Evolutionary conservation across 2,888 invertebrate genomes (phyloP).

Genomic region (Sturmia bella): DNA sequence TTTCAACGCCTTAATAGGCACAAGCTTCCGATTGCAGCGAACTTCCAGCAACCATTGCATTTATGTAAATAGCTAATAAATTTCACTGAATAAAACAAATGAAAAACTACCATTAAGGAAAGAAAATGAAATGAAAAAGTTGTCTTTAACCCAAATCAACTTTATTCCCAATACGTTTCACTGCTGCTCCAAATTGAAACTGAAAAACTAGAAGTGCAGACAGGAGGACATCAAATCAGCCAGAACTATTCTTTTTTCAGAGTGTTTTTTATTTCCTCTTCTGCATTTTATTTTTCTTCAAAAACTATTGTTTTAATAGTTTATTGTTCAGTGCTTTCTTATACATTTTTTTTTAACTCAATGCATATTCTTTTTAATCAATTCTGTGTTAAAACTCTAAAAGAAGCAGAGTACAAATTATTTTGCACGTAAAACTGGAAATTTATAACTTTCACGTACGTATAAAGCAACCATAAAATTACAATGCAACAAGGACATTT

Average conservation of each 20-base stretch:
- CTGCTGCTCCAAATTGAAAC: conserved; percentile 7
- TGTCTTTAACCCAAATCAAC: conserved; percentile 12
- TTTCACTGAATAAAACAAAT: conserved; percentile 36
- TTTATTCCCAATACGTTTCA: background rate
- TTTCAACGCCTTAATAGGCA: background rate
- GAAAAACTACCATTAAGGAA: conserved; percentile 39
- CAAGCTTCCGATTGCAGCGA: conserved; percentile 2
- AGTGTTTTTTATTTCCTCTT: conserved; percentile 17
- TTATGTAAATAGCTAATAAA: conserved; percentile 15
- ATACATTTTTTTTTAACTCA: background rate
- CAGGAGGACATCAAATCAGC: conserved; percentile 24
- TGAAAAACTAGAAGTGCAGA: background rate
- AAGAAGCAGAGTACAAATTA: conserved; percentile 60
- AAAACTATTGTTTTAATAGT: conserved; percentile 43
- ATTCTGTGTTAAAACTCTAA: conserved; percentile 52
- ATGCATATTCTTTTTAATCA: conserved; percentile 50
- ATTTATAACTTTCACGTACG: conserved; percentile 76
- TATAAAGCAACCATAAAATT: conserved; percentile 78
- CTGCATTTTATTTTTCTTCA: background rate
- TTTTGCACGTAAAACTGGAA: conserved; percentile 71
- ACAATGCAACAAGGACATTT: conserved; percentile 72
- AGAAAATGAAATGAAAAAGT: conserved; percentile 24
- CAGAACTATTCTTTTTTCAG: conserved; percentile 20
- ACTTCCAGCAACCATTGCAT: conserved; percentile 1
- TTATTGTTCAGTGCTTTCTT: background rate